Evolutionary conservation across 2,797 vertebrate genomes (phyloP), one percentile per base, ranked within the genome.

Genomic region (Micrastur ruficollis): DNA sequence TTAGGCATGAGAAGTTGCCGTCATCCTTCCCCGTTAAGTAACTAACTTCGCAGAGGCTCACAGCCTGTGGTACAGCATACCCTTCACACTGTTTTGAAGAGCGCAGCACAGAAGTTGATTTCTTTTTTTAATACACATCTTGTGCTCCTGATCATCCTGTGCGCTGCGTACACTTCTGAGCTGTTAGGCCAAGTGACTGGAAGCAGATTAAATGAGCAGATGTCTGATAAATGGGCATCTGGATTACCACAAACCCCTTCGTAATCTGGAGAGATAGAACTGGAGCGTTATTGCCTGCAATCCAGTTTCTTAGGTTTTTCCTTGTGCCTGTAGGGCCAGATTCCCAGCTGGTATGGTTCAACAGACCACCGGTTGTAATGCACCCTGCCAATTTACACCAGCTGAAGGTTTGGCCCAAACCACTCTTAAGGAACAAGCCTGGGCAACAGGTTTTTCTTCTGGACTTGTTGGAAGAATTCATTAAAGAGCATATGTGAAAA

Each of bases 141-240:
- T 85, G 40, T 75, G 59, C 55, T 94, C 38, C 59, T 44, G 7
- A 53, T 74, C 65, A 49, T 76, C 44, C 58, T 46, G 36, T 65
- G 55, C 4, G 1, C 52, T 53, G 21, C 3, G 1, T 56, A 8
- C 26, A 1, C 40, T 91, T 88, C 56, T 49, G 47, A 85, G 56
- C 58, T 46, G 15, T n/a, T 82, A 32, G 0, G 1, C 18, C 66
- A 46, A 90, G 36, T 82, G 93, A 75, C 75, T 93, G 85, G 76
- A 93, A 74, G 78, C 75, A 75, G 90, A 92, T 95, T 90, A 84
- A 96, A 46, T 0, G 7, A 74, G 71, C 88, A 91, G 68, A 58
- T 96, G 90, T 87, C 91, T 96, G 90, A 82, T 93, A 81, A 82
- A 71, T 91, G 94, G 93, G 95, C 92, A 95, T 44, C 44, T 86